Conservation (phyloP, 2,888 invertebrate species). For the Dioctria linearis region DNA sequence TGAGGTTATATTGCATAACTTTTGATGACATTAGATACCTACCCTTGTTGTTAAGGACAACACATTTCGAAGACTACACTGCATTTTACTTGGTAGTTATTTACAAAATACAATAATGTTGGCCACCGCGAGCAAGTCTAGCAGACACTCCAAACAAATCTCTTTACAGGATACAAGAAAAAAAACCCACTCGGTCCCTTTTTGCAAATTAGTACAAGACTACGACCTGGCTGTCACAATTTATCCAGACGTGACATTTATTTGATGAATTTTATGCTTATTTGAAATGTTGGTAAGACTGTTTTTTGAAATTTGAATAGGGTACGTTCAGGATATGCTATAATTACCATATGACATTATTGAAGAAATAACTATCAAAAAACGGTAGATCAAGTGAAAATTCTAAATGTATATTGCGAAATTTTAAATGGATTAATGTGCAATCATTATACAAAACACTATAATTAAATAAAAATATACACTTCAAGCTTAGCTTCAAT, state of each 20-base stretch:
- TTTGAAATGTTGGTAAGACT: neutral
- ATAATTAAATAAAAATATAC: no score
- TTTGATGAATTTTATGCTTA: neutral
- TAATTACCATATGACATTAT: no score
- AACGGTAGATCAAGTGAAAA: no score
- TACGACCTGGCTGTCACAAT: neutral
- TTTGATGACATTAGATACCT: conserved; percentile 25
- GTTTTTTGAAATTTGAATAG: no score
- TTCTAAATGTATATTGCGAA: no score
- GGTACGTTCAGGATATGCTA: no score
- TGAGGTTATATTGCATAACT: conserved; percentile 55
- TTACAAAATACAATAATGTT: conserved; percentile 2
- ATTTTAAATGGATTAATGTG: no score
- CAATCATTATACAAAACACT: no score
- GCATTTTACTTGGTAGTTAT: conserved; percentile 49
- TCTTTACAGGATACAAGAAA: neutral
- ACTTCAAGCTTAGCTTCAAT: no score
- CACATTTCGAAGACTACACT: conserved; percentile 55
- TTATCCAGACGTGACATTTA: neutral
- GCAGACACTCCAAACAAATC: neutral
- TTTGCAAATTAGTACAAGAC: neutral
- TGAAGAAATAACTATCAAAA: no score
- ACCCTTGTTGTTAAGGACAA: conserved; percentile 55
- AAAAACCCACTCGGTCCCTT: neutral
- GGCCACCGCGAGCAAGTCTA: neutral